Evolutionary conservation across 2,888 invertebrate genomes (phyloP).

Genomic region (Apeira syringaria): DNA sequence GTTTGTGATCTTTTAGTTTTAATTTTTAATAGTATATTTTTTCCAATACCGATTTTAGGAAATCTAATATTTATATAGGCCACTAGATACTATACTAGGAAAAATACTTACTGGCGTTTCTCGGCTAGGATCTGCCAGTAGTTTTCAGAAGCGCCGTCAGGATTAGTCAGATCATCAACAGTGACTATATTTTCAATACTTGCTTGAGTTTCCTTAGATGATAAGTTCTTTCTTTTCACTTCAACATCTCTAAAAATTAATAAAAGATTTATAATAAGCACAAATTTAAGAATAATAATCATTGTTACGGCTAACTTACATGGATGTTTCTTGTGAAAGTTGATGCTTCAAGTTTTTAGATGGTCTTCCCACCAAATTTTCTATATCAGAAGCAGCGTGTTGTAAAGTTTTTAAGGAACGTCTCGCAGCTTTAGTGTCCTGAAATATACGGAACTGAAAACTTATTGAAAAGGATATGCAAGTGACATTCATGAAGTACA

Average conservation of each 20-base stretch:
- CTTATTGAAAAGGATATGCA: neutral
- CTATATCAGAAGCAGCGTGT: constrained; percentile 87
- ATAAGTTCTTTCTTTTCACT: constrained; percentile 74
- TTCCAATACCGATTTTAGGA: too few relatives aligned
- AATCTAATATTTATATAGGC: too few relatives aligned
- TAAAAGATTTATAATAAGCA: neutral
- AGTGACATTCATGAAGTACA: too few relatives aligned
- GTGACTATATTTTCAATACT: constrained; percentile 82
- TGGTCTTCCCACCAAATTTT: constrained; percentile 89
- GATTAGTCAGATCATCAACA: constrained; percentile 87
- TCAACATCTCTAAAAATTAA: constrained; percentile 69
- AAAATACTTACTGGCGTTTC: constrained; percentile 82
- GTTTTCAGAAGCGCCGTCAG: constrained; percentile 86
- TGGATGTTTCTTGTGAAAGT: constrained; percentile 73
- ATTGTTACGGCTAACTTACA: constrained; percentile 60
- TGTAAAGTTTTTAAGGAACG: constrained; percentile 90
- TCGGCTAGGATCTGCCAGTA: constrained; percentile 92
- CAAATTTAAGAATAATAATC: too few relatives aligned
- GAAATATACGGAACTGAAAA: constrained; percentile 13
- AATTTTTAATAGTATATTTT: too few relatives aligned
- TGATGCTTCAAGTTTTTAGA: constrained; percentile 76
- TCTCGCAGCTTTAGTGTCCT: constrained; percentile 63
- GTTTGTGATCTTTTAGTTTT: too few relatives aligned
- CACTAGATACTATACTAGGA: too few relatives aligned
- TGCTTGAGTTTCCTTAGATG: constrained; percentile 85